Evolutionary conservation across 2,888 invertebrate genomes (phyloP), one percentile per base, ranked within the genome.

Genomic region (Crematogaster levior): DNA sequence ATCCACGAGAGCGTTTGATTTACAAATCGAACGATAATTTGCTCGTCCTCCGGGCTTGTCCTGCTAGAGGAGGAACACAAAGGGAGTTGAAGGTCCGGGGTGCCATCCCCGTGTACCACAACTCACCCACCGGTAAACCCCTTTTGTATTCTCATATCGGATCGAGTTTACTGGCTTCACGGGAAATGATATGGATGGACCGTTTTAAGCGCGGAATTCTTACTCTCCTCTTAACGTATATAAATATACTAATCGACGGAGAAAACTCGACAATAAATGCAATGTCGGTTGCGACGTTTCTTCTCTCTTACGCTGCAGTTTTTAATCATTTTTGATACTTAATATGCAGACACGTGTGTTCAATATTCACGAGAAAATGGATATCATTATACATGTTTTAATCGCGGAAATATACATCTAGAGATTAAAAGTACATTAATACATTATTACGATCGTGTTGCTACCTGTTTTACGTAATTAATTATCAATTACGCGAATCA

Each of bases 11-110:
- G 74, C 80, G 87, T 90, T 90, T 90, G 88, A 90, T 91, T 91
- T 90, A 84, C 88, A 89, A 90, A 90, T 90, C 90, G 90, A 90
- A 90, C 89, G 87, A 86, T 88, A 89, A 89, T 90, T 91, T 85
- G 88, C 75, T 84, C 84, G 88, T 84, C 84, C 86, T 84, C 65
- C 83, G 81, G 63, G 80, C 43, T 74, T 83, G 83, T 65, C 82
- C 83, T 70, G 18, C 48, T 82, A 81, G 81, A 81, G 75, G 24
- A 58, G 46, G 60, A 65, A 80, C 58, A 84, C 82, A 88, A 82
- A 89, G 88, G 81, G 79, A 79, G 61, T 77, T 70, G 73, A 83
- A 74, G 84, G 79, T 80, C 75, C 72, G 27, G 75, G 53, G 75
- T 85, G 72, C 51, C 84, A 79, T 72, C 82, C 86, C 66, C 66